These are phyloP conservation scores for Rhagium mordax DNA, from an alignment of 2,888 invertebrate species.

Conservation along the genomic window DNA sequence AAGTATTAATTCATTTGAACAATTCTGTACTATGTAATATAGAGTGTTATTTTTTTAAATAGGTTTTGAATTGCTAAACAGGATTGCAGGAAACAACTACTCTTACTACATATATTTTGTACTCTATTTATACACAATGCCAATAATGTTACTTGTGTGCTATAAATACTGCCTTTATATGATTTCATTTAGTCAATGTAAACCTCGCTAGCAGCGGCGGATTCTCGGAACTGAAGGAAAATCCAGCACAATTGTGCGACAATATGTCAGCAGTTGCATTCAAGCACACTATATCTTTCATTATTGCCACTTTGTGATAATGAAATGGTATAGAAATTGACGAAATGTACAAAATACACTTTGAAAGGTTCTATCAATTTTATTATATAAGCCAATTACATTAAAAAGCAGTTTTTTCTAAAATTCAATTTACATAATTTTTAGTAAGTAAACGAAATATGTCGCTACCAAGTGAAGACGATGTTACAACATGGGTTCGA, in stretches of 20 bases:
- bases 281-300: slow-evolving; percentile 10
- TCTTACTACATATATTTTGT: too few relatives aligned
- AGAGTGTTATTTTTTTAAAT: too few relatives aligned
- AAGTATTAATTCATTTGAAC: too few relatives aligned
- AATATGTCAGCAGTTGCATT: slow-evolving; percentile 29
- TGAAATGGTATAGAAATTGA: slow-evolving; percentile 9
- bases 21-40: too few relatives aligned
- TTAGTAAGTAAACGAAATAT: background rate
- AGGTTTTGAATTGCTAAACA: too few relatives aligned
- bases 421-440: background rate
- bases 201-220: slow-evolving; percentile 6
- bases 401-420: background rate
- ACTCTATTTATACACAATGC: background rate
- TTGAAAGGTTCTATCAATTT: background rate
- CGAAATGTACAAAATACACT: background rate
- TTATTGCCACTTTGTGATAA: slow-evolving; percentile 10
- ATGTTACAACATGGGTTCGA: too few relatives aligned
- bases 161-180: background rate
- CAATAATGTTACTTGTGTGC: background rate
- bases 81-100: too few relatives aligned
- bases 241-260: slow-evolving; percentile 18
- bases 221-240: slow-evolving; percentile 11
- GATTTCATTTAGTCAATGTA: slow-evolving; percentile 6
- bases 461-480: background rate
- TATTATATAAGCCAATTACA: background rate